Percentiles rank a stretch among this genome's conserved stretches.
Evolutionary conservation across 2,797 vertebrate species (phyloP).

Genomic region (Argentina silus): DNA sequence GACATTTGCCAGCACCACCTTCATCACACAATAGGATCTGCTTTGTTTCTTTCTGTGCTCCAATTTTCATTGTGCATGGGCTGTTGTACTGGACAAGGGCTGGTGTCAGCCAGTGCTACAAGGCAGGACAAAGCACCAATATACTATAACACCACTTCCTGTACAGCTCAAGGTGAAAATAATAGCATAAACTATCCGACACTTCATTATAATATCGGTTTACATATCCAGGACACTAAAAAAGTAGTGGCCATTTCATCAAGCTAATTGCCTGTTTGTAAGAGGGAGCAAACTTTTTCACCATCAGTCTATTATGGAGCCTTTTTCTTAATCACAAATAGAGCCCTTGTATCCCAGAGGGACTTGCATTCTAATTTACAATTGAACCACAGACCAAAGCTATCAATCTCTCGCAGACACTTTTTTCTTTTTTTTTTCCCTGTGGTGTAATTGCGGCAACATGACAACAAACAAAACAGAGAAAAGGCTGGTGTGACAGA

Average conservation of each 20-base stretch:
- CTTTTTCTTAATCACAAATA: constrained; percentile 99
- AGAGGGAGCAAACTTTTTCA: constrained; percentile 92
- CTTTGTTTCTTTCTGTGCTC: constrained; percentile 50
- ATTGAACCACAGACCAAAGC: constrained; percentile 97
- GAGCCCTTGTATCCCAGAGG: constrained; percentile 92
- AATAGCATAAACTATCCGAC: constrained; percentile 90
- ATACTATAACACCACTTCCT: constrained; percentile 67
- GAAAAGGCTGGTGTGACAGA: constrained; percentile 78
- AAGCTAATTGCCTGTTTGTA: constrained; percentile 99
- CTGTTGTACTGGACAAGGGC: constrained; percentile 38
- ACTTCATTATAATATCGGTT: constrained; percentile 93
- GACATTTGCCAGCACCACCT: constrained; percentile 46
- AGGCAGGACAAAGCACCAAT: constrained; percentile 55
- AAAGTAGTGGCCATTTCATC: constrained; percentile 93
- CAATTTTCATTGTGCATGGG: constrained; percentile 40
- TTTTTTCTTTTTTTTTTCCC: constrained; percentile 65
- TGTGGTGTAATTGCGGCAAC: constrained; percentile 95
- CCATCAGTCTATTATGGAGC: constrained; percentile 93
- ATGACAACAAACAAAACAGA: constrained; percentile 84
- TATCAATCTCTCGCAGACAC: constrained; percentile 95
- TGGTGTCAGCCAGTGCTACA: constrained; percentile 33
- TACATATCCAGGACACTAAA: constrained; percentile 86
- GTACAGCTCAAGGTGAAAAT: constrained; percentile 88
- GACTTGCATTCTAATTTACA: constrained; percentile 99
- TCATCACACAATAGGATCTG: constrained; percentile 49